phyloP scores from a whole-genome alignment of 2,113 vertebrate species.

The Oryzias woworae region DNA sequence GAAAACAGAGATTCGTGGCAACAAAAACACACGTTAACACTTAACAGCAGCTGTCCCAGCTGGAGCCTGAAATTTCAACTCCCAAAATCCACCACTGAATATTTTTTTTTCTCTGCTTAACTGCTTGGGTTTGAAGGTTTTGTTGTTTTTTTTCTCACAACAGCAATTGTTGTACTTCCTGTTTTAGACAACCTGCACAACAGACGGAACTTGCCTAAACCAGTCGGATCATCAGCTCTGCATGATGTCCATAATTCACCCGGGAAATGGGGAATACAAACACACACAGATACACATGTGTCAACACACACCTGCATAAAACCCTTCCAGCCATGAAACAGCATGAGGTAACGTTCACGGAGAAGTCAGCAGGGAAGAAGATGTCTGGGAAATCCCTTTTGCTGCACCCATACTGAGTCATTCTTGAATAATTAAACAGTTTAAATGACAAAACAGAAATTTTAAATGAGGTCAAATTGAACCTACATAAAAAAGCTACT shows the following conservation, averaged over 20 bases:
- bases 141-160: neutral
- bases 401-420: neutral
- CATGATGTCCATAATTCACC: constrained; percentile 33
- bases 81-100: neutral
- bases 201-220: constrained; percentile 22
- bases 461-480: neutral
- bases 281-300: constrained; percentile 25
- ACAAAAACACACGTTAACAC: constrained; percentile 1
- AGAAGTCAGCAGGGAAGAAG: constrained; percentile 1
- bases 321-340: constrained; percentile 41
- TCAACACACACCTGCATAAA: constrained; percentile 20
- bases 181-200: too few species aligned
- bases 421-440: constrained; percentile 8
- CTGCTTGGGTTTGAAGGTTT: neutral
- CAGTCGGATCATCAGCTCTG: constrained; percentile 31
- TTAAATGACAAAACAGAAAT: neutral
- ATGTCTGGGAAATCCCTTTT: constrained; percentile 14
- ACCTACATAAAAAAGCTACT: too few species aligned
- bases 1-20: neutral
- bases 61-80: neutral
- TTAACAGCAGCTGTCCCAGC: constrained; percentile 27
- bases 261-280: constrained; percentile 49
- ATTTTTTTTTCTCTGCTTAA: neutral
- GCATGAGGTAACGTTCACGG: constrained; percentile 14
- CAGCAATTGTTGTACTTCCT: too few species aligned